phyloP scores from a whole-genome alignment of 2,113 vertebrate genomes.

The Chaetura pelagica region DNA sequence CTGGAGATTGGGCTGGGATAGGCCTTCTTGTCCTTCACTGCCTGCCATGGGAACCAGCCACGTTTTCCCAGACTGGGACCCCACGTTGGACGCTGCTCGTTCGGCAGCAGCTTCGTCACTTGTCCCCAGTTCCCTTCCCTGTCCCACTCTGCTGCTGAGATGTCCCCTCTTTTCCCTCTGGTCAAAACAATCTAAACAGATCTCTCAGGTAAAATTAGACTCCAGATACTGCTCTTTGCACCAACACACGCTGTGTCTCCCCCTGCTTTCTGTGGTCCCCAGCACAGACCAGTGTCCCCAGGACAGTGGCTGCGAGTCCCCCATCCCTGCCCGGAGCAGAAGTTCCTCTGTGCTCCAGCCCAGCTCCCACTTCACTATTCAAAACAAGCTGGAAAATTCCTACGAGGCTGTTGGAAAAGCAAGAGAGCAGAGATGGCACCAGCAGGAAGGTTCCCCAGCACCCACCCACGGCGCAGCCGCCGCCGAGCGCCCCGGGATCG shows the following conservation, averaged over 20 bases:
- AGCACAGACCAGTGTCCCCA: not conserved
- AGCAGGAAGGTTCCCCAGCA: not conserved
- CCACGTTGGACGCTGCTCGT: fast-evolving
- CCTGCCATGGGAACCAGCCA: fast-evolving
- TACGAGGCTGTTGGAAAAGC: not conserved
- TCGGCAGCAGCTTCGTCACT: not conserved
- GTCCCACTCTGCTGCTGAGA: fast-evolving
- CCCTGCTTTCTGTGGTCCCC: not conserved
- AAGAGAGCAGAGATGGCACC: not conserved
- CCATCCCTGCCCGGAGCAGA: fast-evolving
- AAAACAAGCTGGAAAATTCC: not conserved
- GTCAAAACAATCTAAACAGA: fast-evolving
- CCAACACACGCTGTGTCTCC: fast-evolving
- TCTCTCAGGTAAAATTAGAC: fast-evolving
- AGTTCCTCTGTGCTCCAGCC: not conserved
- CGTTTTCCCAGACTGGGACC: not conserved
- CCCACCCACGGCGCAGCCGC: not conserved
- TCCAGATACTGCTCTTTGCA: not conserved
- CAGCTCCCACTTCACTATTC: not conserved
- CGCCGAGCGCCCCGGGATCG: fast-evolving
- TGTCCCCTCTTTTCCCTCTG: fast-evolving
- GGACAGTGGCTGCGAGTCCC: fast-evolving
- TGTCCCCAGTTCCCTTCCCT: fast-evolving
- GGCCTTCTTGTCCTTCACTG: fast-evolving
- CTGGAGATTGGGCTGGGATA: not conserved